Conservation (phyloP, 2,797 vertebrate genomes). For the Nannoperca obscura region DNA sequence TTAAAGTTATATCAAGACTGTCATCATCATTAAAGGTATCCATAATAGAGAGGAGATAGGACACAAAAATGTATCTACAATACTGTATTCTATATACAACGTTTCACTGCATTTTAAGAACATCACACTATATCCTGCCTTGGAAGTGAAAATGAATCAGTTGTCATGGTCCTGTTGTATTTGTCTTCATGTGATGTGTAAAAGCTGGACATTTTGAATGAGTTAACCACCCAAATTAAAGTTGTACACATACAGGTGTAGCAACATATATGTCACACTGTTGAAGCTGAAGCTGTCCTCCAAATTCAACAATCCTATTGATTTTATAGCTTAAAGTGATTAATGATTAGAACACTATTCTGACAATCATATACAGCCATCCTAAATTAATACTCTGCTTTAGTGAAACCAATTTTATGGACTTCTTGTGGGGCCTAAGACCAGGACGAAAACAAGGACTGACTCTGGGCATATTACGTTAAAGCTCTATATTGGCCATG, state of each 20-base stretch:
- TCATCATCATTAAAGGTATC: neutral
- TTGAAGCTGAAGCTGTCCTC: neutral
- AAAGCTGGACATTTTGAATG: neutral
- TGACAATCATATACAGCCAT: constrained; percentile 16
- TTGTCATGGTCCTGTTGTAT: neutral
- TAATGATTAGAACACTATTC: neutral
- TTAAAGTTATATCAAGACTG: neutral
- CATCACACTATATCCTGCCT: no score
- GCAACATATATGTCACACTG: neutral
- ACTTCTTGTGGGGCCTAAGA: constrained; percentile 2
- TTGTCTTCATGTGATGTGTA: no score
- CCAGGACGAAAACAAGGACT: constrained; percentile 38
- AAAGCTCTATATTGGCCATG: constrained; percentile 32
- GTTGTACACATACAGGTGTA: neutral
- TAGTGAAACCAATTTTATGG: constrained; percentile 19
- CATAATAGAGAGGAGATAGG: neutral
- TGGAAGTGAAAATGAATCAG: neutral
- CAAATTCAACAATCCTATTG: neutral
- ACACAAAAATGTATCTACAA: neutral
- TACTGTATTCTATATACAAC: neutral
- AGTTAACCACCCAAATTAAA: neutral
- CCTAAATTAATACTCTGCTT: constrained; percentile 14
- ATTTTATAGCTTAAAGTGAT: constrained; percentile 5
- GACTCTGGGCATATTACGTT: constrained; percentile 15
- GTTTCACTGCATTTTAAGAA: neutral